phyloP scores from a whole-genome alignment of 2,113 vertebrate genomes.

The Perca fluviatilis region DNA sequence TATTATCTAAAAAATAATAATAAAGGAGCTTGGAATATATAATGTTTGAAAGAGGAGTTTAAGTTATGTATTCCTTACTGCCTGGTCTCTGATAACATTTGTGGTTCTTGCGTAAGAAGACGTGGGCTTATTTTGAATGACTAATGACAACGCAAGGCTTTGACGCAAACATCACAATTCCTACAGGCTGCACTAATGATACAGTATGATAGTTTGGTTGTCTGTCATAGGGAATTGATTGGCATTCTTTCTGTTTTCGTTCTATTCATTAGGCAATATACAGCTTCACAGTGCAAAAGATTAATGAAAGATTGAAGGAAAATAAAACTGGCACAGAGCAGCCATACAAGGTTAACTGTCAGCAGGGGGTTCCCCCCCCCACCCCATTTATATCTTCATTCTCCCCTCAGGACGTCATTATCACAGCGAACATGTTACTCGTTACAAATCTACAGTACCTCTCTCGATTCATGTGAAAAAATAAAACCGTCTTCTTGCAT shows the following conservation, averaged over 20 bases:
- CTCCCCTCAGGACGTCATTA: conserved; percentile 68
- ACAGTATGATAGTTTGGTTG: conserved; percentile 11
- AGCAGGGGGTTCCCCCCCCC: conserved; percentile 5
- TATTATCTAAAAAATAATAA: background rate
- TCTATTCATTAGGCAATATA: conserved; percentile 30
- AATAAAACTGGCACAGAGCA: conserved; percentile 20
- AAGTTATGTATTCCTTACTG: background rate
- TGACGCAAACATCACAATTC: conserved; percentile 1
- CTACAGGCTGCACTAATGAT: background rate
- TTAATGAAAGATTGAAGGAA: conserved; percentile 33
- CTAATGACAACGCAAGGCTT: background rate
- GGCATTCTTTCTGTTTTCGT: conserved; percentile 20
- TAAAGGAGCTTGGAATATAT: background rate
- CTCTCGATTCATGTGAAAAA: conserved; percentile 57
- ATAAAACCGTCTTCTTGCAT: conserved; percentile 55
- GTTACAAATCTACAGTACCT: conserved; percentile 58
- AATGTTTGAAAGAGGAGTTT: background rate
- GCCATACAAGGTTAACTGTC: conserved; percentile 50
- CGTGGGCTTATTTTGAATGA: conserved; percentile 43
- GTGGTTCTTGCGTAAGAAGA: background rate
- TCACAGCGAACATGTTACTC: conserved; percentile 58
- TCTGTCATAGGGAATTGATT: conserved; percentile 49
- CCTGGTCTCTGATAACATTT: background rate
- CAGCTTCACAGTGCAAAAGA: conserved; percentile 16
- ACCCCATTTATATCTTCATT: conserved; percentile 33